These are phyloP conservation scores for Potamilus streckersoni DNA, from an alignment of 1,140 invertebrate species.

Conservation along the genomic window DNA sequence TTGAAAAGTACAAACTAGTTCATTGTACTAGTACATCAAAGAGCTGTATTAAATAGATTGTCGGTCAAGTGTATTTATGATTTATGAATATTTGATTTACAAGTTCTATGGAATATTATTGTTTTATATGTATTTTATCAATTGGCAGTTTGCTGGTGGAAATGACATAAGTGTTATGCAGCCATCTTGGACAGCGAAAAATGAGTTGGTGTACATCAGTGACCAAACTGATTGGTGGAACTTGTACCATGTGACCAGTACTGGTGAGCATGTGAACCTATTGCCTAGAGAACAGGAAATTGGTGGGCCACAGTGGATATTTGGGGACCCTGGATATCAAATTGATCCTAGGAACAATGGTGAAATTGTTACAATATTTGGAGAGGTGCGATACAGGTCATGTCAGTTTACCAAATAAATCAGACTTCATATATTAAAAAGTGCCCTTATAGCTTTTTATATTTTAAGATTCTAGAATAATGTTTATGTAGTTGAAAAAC, in stretches of 20 bases:
- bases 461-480: no score
- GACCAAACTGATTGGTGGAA: conserved; percentile 67
- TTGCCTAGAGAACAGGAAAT: conserved; percentile 47
- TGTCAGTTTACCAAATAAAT: not conserved
- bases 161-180: conserved; percentile 53
- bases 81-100: no score
- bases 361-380: conserved; percentile 40
- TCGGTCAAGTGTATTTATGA: no score
- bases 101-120: no score
- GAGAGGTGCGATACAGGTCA: conserved; percentile 24
- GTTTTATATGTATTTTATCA: not conserved
- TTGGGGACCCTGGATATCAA: conserved; percentile 51
- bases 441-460: no score
- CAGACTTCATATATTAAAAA: no score
- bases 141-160: conserved; percentile 42
- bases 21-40: no score
- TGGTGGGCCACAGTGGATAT: conserved; percentile 60
- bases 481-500: no score
- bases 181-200: conserved; percentile 59
- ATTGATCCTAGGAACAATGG: conserved; percentile 46
- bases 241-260: conserved; percentile 54
- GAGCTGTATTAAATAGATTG: no score
- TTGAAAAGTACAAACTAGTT: no score
- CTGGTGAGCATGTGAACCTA: conserved; percentile 55
- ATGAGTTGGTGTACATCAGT: conserved; percentile 60